Evolutionary conservation across 2,888 invertebrate genomes (phyloP).

Genomic region (Apamea crenata): DNA sequence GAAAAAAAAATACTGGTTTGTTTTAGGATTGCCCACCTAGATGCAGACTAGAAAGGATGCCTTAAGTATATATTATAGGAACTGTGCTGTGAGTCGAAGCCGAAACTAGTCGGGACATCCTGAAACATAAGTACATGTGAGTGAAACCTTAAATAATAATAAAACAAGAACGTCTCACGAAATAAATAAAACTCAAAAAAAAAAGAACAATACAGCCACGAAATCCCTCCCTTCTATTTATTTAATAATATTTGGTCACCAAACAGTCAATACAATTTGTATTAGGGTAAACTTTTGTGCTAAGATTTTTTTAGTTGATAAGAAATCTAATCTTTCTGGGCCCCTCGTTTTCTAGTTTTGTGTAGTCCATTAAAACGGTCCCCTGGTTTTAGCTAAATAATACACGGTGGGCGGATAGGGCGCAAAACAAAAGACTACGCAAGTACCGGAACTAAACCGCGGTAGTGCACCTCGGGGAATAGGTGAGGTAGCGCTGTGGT

Average conservation of each 20-base stretch:
- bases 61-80: too few relatives aligned
- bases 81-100: background rate
- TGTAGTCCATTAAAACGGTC: constrained; percentile 86
- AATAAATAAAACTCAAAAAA: constrained; percentile 16
- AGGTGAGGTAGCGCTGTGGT: constrained; percentile 75
- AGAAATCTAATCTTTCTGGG: constrained; percentile 87
- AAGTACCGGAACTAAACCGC: constrained; percentile 88
- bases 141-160: background rate
- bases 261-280: constrained; percentile 73
- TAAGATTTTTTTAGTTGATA: constrained; percentile 84
- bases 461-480: constrained; percentile 85
- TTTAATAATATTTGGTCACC: constrained; percentile 61
- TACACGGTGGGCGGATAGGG: constrained; percentile 82
- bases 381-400: constrained; percentile 88
- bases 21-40: background rate
- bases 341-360: constrained; percentile 81
- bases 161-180: background rate
- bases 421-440: constrained; percentile 82
- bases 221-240: constrained; percentile 63
- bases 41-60: background rate
- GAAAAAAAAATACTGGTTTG: background rate
- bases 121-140: background rate
- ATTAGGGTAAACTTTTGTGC: constrained; percentile 69
- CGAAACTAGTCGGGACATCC: background rate
- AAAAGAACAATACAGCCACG: constrained; percentile 40